Evolutionary conservation across 2,113 vertebrate species (phyloP), one percentile per base, ranked within the genome.

Genomic region (Puntigrus tetrazona): DNA sequence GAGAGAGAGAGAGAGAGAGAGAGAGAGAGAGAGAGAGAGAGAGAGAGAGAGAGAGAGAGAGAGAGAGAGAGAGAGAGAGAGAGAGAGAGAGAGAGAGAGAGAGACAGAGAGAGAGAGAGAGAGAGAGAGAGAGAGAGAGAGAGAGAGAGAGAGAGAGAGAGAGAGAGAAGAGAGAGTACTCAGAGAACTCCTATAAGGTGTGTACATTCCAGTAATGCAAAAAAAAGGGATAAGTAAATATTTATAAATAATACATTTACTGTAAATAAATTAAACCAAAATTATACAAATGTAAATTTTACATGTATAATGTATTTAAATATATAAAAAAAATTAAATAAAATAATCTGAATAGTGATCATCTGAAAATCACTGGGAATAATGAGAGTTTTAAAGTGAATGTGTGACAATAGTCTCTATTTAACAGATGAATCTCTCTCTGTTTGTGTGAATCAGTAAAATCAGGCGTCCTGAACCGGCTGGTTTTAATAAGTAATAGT

Each of bases 361-460:
- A 16, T 47, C n/a, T n/a, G n/a, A n/a, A n/a, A n/a, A n/a, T n/a
- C 45, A 16, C 3, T 47, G 45, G 16, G 45, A 47, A 47, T 47
- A 47, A 47, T 47, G 3, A 47, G 13, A 41, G n/a, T n/a, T n/a
- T n/a, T n/a, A n/a, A n/a, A n/a, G n/a, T n/a, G n/a, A n/a, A n/a
- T n/a, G n/a, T n/a, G n/a, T n/a, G n/a, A n/a, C n/a, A n/a, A n/a
- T n/a, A n/a, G n/a, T n/a, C n/a, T n/a, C n/a, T n/a, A n/a, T n/a
- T n/a, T n/a, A n/a, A n/a, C 63, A 65, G 63, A 65, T 65, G 63
- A 67, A 20, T 67, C 63, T 20, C 16, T 22, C 45, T 45, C 36
- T 38, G 10, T 78, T 25, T 41, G 63, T 85, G 83, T 83, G 63
- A 73, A 36, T 82, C 70, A 61, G 65, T 57, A 27, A 76, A 77